Evolutionary conservation across 1,140 invertebrate genomes (phyloP), one percentile per base, ranked within the genome.

Genomic region (Aleiodes sp.): DNA sequence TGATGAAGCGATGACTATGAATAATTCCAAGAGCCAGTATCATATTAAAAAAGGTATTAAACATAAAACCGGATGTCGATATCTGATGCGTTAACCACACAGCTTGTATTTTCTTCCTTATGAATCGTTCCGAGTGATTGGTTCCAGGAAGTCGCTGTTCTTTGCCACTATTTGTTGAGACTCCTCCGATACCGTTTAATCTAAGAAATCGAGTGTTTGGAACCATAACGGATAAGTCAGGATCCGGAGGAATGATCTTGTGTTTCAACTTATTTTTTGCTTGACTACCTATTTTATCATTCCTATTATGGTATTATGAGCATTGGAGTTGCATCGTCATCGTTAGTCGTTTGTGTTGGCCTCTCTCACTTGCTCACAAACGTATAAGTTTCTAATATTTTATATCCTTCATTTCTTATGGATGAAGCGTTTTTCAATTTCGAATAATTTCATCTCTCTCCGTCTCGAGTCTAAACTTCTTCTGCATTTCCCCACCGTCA

Each of bases 301-400:
- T 46, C 81, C 74, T 76, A 80, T 82, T 84, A 86, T 80, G 83
- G 82, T 76, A 78, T 84, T 83, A 83, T 81, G 80, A 86, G 79
- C 81, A 82, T 82, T 81, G 76, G 80, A 26, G 75, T 83, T 82
- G 80, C 81, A 75, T 80, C 77, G 82, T 82, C 80, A 83, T 80
- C 81, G 83, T 84, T 84, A 80, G 77, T 74, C 79, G 78, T 76
- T 76, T 68, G 68, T 70, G 39, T 60, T 65, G 43, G 21, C 57
- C 28, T 75, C 72, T 52, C 64, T 66, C 46, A 59, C 41, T 59
- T 24, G 16, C 12, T 64, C 59, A n/a, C n/a, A n/a, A 37, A 46
- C 73, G 77, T 71, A 69, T 74, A 2, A 28, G 16, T 10, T 61
- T 1, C 16, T 4, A 16, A 2, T 16, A 12, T 26, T 52, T 21